A percentile compares a stretch with the other conserved stretches of the same genome.
Conservation (phyloP, 2,797 vertebrate genomes). For the Anas acuta region DNA sequence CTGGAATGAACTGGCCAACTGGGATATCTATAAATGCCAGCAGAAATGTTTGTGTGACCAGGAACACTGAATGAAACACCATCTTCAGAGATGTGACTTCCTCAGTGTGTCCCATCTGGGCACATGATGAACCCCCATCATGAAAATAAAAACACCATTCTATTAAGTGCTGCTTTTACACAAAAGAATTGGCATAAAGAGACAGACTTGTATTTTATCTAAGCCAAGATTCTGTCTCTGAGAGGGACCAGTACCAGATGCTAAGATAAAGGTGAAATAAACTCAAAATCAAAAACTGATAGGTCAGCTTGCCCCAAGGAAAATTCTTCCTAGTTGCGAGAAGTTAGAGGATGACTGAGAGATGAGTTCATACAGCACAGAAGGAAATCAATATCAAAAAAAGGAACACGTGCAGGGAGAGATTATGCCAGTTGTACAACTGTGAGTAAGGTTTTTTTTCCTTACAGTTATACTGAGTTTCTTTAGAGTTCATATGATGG, state of each 20-base stretch:
- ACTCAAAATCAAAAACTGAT: background rate
- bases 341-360: background rate
- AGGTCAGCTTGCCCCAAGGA: background rate
- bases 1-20: background rate
- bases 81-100: background rate
- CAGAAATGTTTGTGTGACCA: background rate
- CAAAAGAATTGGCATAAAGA: background rate
- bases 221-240: background rate
- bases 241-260: background rate
- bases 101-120: accelerated
- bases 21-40: background rate
- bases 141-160: background rate
- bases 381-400: background rate
- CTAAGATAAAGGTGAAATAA: background rate
- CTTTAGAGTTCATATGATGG: background rate
- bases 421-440: background rate
- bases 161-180: background rate
- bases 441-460: background rate
- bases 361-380: background rate
- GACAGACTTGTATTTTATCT: background rate
- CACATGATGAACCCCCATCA: background rate
- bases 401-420: background rate
- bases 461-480: background rate
- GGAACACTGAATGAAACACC: background rate
- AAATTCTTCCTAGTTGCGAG: background rate